Evolutionary conservation across 2,113 vertebrate genomes (phyloP).

Genomic region (Leiothrix lutea): DNA sequence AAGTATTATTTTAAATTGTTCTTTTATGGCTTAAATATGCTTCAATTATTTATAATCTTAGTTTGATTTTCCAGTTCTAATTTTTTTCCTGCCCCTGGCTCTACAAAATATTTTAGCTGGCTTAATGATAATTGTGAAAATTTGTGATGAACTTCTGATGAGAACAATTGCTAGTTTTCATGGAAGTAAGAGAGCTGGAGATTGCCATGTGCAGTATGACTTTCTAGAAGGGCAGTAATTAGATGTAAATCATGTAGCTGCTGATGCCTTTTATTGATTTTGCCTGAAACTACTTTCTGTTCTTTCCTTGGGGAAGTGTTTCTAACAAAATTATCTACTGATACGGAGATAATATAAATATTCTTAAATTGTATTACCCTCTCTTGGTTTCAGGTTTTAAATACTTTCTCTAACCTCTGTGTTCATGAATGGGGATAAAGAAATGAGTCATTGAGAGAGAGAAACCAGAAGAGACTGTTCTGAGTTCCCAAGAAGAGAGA

Average conservation of each 20-base stretch:
- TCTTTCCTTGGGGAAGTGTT: neutral
- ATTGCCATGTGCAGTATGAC: neutral
- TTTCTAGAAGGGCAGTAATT: neutral
- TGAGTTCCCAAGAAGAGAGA: neutral
- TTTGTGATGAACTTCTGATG: neutral
- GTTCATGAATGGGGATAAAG: neutral
- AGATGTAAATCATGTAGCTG: neutral
- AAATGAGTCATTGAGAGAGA: neutral
- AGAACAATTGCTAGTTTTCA: neutral
- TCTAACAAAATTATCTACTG: neutral
- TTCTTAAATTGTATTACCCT: neutral
- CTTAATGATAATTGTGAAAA: neutral
- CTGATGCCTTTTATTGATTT: neutral
- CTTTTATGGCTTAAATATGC: neutral
- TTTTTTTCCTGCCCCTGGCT: neutral
- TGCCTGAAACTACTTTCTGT: neutral
- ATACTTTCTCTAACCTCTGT: neutral
- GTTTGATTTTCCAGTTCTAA: neutral
- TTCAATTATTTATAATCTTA: neutral
- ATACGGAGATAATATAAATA: neutral
- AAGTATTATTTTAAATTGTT: neutral
- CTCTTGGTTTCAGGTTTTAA: neutral
- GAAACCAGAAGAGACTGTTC: neutral
- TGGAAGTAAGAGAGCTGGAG: neutral
- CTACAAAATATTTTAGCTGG: neutral